Conservation (phyloP, 2,113 vertebrate species). For the Nymphicus hollandicus region DNA sequence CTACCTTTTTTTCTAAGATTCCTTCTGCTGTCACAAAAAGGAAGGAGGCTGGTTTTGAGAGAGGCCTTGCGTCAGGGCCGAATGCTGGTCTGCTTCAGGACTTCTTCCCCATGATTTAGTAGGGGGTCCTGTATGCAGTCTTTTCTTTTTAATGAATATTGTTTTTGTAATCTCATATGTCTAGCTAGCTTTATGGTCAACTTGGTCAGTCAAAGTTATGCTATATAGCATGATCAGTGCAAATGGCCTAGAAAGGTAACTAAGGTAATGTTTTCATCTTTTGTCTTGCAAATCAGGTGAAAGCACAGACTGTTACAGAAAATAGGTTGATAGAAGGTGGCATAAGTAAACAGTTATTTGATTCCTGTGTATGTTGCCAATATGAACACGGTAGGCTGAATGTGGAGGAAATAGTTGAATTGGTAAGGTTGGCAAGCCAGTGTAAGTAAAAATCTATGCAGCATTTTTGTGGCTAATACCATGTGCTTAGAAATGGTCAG, state of each 20-base stretch:
- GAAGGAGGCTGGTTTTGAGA: neutral
- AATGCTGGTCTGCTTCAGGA: neutral
- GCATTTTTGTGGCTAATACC: neutral
- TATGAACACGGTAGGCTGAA: neutral
- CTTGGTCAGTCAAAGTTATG: neutral
- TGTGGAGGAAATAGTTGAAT: neutral
- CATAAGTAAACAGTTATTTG: neutral
- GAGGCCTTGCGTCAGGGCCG: neutral
- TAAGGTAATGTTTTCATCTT: neutral
- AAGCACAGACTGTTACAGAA: neutral
- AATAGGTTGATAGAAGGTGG: neutral
- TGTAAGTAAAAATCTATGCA: neutral
- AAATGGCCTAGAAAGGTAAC: neutral
- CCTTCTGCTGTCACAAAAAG: neutral
- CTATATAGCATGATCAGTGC: neutral
- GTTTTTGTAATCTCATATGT: neutral
- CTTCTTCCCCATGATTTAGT: neutral
- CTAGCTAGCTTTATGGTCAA: neutral
- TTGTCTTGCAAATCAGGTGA: neutral
- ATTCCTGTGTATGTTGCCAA: neutral
- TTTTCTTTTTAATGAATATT: neutral
- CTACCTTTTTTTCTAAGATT: neutral
- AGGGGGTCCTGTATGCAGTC: neutral
- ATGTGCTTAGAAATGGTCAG: neutral
- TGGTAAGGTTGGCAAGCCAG: neutral